A percentile compares a stretch with the other conserved stretches of the same genome.
phyloP scores from a whole-genome alignment of 2,888 invertebrate species.

The Epirrhoe tristata region DNA sequence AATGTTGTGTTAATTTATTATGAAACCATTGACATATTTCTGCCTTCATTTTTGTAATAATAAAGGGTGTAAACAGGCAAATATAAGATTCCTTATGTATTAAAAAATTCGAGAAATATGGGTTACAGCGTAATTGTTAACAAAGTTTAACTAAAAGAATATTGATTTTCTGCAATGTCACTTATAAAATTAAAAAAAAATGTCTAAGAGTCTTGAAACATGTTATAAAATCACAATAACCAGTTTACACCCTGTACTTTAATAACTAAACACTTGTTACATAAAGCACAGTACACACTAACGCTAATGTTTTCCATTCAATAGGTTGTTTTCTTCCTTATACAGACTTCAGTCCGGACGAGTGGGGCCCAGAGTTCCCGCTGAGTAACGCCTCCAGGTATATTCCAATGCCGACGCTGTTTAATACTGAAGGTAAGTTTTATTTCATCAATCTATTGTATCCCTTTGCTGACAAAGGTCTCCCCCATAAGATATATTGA shows the following conservation, averaged over 20 bases:
- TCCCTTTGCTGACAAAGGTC: too few species aligned
- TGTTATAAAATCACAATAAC: too few species aligned
- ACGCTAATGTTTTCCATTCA: slow-evolving; percentile 80
- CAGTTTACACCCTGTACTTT: slow-evolving; percentile 8
- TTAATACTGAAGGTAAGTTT: slow-evolving; percentile 89
- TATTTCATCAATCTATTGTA: neutral
- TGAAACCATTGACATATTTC: slow-evolving; percentile 1
- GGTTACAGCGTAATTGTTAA: too few species aligned
- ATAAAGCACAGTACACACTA: slow-evolving; percentile 58
- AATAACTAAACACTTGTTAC: neutral
- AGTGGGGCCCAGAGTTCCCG: slow-evolving; percentile 88
- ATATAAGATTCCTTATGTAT: neutral
- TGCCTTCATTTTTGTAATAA: neutral
- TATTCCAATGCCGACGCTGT: slow-evolving; percentile 93
- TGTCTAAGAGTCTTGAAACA: too few species aligned
- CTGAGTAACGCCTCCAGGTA: slow-evolving; percentile 79
- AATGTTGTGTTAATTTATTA: neutral
- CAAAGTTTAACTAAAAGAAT: too few species aligned
- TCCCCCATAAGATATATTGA: too few species aligned
- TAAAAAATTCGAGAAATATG: too few species aligned
- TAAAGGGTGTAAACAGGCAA: neutral
- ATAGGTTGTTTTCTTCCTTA: slow-evolving; percentile 85
- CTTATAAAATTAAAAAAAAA: too few species aligned
- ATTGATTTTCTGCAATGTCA: too few species aligned
- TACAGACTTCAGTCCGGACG: slow-evolving; percentile 86